Conservation (phyloP, 2,797 vertebrate genomes). For the Denticeps clupeoides region DNA sequence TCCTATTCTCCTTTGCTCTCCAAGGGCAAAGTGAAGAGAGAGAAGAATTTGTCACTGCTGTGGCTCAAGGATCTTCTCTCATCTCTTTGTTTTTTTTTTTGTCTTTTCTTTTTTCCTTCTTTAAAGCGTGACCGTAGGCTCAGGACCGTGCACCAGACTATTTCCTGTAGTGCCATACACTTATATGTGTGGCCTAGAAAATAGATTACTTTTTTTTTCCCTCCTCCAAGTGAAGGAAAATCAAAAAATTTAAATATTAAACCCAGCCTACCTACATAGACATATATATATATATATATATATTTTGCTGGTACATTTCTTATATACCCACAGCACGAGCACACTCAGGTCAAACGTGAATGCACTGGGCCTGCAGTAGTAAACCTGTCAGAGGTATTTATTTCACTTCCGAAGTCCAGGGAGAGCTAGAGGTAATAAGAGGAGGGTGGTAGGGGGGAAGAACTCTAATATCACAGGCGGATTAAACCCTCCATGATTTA, state of each 20-base stretch:
- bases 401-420: slow-evolving; percentile 35
- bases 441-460: not conserved
- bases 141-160: slow-evolving; percentile 9
- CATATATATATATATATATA: slow-evolving; percentile 26
- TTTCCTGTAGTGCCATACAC: slow-evolving; percentile 11
- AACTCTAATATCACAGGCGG: slow-evolving; percentile 39
- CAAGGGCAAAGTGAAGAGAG: slow-evolving; percentile 20
- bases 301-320: slow-evolving; percentile 29
- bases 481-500: slow-evolving; percentile 27
- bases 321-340: slow-evolving; percentile 49
- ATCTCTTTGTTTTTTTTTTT: slow-evolving; percentile 9
- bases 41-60: slow-evolving; percentile 21
- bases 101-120: not conserved
- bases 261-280: not conserved
- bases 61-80: slow-evolving; percentile 27
- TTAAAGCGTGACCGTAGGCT: not conserved
- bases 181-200: slow-evolving; percentile 14
- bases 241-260: slow-evolving; percentile 24
- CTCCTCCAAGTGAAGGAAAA: slow-evolving; percentile 10
- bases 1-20: slow-evolving; percentile 12
- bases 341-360: slow-evolving; percentile 46
- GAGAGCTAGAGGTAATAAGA: slow-evolving; percentile 31
- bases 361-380: slow-evolving; percentile 36
- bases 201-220: slow-evolving; percentile 9
- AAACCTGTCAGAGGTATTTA: slow-evolving; percentile 40